These are phyloP conservation scores for Percopsis omiscomaycus DNA, from an alignment of 2,797 vertebrate species.

Conservation along the genomic window DNA sequence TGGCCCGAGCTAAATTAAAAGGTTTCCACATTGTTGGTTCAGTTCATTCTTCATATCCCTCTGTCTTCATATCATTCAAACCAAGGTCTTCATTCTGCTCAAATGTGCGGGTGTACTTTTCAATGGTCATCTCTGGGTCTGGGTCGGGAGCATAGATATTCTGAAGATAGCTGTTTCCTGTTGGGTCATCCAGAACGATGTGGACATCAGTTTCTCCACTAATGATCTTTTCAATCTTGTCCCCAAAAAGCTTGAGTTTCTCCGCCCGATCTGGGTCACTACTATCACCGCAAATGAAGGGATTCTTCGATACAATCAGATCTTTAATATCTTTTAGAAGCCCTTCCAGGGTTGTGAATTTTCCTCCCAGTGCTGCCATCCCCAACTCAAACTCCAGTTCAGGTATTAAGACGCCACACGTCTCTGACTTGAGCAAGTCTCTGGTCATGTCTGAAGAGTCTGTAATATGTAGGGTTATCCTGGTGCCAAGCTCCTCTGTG, in stretches of 20 bases:
- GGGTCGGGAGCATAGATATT: constrained; percentile 91
- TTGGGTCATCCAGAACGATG: constrained; percentile 88
- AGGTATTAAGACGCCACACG: constrained; percentile 85
- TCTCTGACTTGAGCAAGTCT: constrained; percentile 95
- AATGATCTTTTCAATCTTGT: constrained; percentile 82
- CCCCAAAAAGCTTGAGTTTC: constrained; percentile 82
- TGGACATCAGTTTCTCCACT: constrained; percentile 76
- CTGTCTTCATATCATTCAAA: constrained; percentile 94
- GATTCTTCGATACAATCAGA: constrained; percentile 87
- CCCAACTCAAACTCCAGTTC: constrained; percentile 96
- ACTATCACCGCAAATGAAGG: constrained; percentile 91
- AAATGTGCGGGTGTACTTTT: constrained; percentile 83
- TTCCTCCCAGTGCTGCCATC: constrained; percentile 89
- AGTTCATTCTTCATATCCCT: constrained; percentile 76
- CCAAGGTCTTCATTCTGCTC: constrained; percentile 95
- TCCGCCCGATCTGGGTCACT: constrained; percentile 44
- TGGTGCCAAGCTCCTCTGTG: constrained; percentile 84
- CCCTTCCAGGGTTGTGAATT: constrained; percentile 96
- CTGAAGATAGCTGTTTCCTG: constrained; percentile 98
- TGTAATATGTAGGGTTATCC: constrained; percentile 84
- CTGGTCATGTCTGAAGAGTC: constrained; percentile 87
- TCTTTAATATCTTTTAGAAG: constrained; percentile 88
- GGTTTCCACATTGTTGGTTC: constrained; percentile 1
- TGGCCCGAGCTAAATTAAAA: constrained; percentile 6
- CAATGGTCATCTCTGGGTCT: constrained; percentile 86